Evolutionary conservation across 2,113 vertebrate species (phyloP).

Genomic region (Raja brachyura): DNA sequence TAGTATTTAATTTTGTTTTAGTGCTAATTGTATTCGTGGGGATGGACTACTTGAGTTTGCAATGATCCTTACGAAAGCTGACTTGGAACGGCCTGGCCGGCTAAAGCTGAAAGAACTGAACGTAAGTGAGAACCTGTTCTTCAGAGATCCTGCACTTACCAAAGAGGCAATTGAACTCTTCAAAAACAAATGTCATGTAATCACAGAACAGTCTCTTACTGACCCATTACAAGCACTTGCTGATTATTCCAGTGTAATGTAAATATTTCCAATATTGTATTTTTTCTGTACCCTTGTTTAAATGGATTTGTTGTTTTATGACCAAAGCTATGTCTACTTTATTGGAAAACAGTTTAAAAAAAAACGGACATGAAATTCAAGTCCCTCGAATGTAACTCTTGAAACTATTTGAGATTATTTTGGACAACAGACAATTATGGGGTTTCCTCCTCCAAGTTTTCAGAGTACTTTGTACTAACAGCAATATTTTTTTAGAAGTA

Average conservation of each 20-base stretch:
- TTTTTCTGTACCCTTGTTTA: no score
- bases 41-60: conserved; percentile 77
- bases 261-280: background rate
- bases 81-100: conserved; percentile 51
- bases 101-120: conserved; percentile 60
- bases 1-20: conserved; percentile 35
- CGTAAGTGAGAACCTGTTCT: conserved; percentile 75
- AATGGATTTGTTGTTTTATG: no score
- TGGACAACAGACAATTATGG: background rate
- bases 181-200: conserved; percentile 58
- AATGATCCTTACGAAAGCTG: conserved; percentile 48
- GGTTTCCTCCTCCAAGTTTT: no score
- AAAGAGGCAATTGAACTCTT: conserved; percentile 63
- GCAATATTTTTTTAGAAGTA: no score
- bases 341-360: no score
- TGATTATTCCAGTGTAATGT: conserved; percentile 83
- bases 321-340: no score
- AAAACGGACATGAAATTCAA: no score
- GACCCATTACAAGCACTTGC: conserved; percentile 71
- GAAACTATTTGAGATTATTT: no score
- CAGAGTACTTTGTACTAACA: background rate
- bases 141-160: conserved; percentile 68
- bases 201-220: conserved; percentile 46
- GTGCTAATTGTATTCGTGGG: conserved; percentile 82
- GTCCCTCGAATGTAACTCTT: no score